Evolutionary conservation across 2,888 invertebrate genomes (phyloP), one percentile per base, ranked within the genome.

Genomic region (Tuberolachnus salignus): DNA sequence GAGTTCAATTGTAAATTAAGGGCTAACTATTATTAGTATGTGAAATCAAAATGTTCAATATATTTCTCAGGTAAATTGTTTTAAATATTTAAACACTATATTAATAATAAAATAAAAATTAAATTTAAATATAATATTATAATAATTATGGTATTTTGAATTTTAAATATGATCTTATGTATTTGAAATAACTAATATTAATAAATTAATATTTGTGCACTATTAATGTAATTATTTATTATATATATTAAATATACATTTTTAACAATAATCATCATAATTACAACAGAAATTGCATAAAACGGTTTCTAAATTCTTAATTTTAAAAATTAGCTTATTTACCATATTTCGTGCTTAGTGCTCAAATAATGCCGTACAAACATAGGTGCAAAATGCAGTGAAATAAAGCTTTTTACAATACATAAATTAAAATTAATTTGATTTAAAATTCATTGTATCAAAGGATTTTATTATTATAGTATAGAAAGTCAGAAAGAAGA

Each of bases 371-470:
- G 73, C 73, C 63, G 10, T 74, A 44, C 53, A 74, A 34, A 64
- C 51, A 53, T 64, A 64, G 53, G 73, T 74, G 63, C 63, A 74
- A 63, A 34, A 1, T 44, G 1, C 44, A 63, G 64, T 74, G 51
- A 63, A 74, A 64, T 74, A 64, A 63, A 74, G 72, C 42, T 63
- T 69, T 57, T 57, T 78, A 59, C 34, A 57, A 26, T 46, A 59
- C 14, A 46, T 59, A 26, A 64, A 21, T 53, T 9, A 73, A n/a
- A 3, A 51, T 26, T 1, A 51, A 42, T 59, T 53, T 55, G 3
- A n/a, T 74, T 49, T 26, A 9, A 49, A 59, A 75, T 59, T 16
- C 63, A 67, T 84, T 83, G 63, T 57, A 19, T 53, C 74, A 46
- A 80, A 23, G 59, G 13, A 23, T 55, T 73, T 53, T 14, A 19